Conservation (phyloP, 2,113 vertebrate species). For the Tychaedon coryphoeus region DNA sequence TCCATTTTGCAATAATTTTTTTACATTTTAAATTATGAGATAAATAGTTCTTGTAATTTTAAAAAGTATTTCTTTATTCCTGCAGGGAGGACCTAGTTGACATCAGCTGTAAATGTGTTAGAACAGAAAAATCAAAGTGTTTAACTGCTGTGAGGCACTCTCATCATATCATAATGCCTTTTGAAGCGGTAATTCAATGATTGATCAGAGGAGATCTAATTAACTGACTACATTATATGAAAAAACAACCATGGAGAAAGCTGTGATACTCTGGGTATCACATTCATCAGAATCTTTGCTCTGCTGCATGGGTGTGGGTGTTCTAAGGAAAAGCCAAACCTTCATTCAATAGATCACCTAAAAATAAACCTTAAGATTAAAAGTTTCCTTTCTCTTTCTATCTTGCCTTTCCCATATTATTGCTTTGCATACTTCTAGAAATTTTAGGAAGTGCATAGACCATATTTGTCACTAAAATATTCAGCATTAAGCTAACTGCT, state of each 20-base stretch:
- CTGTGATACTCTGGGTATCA: background rate
- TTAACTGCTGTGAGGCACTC: background rate
- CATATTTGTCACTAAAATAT: slow-evolving; percentile 43
- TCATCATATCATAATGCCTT: slow-evolving; percentile 27
- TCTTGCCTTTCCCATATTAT: background rate
- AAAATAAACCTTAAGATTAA: slow-evolving; percentile 17
- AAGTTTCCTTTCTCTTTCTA: slow-evolving; percentile 38
- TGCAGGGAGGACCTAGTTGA: background rate
- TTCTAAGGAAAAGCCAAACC: background rate
- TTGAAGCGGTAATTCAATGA: background rate
- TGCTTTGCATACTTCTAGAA: slow-evolving; percentile 6
- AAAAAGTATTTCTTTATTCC: slow-evolving; percentile 1
- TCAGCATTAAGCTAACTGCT: slow-evolving; percentile 7
- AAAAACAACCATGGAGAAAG: background rate
- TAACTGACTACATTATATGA: slow-evolving; percentile 1
- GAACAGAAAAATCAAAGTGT: slow-evolving; percentile 43
- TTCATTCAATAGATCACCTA: slow-evolving; percentile 3
- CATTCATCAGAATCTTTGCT: slow-evolving; percentile 23
- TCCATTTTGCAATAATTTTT: background rate
- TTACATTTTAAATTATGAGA: background rate
- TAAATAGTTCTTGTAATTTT: background rate
- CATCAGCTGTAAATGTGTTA: background rate
- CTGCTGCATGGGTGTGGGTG: background rate
- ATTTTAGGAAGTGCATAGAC: slow-evolving; percentile 31
- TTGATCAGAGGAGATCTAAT: slow-evolving; percentile 53